A percentile compares a stretch with the other conserved stretches of the same genome.
These are phyloP conservation scores for Heliconius charithonia DNA, from an alignment of 2,888 invertebrate genomes.

Conservation along the genomic window DNA sequence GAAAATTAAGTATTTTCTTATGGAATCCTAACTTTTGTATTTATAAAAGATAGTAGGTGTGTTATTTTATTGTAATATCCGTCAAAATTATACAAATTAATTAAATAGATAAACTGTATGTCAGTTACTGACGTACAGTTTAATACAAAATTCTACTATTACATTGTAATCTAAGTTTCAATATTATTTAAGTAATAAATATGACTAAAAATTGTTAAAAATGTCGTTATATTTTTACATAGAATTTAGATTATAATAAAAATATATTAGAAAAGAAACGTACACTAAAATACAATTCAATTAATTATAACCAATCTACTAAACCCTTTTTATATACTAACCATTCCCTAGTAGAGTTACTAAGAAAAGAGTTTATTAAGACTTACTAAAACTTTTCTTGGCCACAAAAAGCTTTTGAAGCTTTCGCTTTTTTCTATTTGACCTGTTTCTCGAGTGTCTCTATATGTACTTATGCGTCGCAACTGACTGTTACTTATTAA, in stretches of 20 bases:
- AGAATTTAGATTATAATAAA: background rate
- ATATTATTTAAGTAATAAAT: background rate
- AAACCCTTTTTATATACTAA: background rate
- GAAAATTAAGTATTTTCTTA: too few relatives aligned
- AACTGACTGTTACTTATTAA: background rate
- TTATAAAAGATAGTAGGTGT: background rate
- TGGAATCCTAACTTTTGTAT: background rate
- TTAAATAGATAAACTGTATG: background rate
- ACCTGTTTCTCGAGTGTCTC: background rate
- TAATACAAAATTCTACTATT: background rate
- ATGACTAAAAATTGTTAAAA: background rate
- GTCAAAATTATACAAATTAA: background rate
- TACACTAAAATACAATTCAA: too few relatives aligned
- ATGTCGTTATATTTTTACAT: background rate
- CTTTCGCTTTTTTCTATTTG: constrained; percentile 13
- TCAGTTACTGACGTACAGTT: background rate
- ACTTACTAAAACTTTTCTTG: constrained; percentile 12
- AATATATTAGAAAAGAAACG: background rate
- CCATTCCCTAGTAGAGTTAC: background rate
- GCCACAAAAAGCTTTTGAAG: constrained; percentile 18
- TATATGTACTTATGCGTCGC: background rate
- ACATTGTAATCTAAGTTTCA: too few relatives aligned
- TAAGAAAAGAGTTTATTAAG: constrained; percentile 12
- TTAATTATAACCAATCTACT: background rate
- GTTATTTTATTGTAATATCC: background rate